Percentiles rank a stretch among this genome's conserved stretches.
Evolutionary conservation across 2,797 vertebrate genomes (phyloP).

Genomic region (Mico argentatus): DNA sequence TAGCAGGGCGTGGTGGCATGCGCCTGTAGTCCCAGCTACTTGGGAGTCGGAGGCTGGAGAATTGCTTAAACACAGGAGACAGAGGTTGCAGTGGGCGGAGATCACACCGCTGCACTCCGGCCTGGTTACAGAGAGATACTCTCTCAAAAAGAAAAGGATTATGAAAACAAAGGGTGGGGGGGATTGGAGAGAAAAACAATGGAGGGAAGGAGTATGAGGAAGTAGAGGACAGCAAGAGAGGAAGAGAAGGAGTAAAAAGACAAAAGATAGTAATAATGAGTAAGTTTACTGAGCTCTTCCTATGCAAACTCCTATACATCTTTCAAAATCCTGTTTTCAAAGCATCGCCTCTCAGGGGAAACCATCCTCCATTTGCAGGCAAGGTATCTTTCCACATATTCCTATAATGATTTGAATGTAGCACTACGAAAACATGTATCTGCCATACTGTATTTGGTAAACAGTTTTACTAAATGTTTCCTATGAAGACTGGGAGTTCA

Average conservation of each 20-base stretch:
- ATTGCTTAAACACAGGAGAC: too few relatives aligned
- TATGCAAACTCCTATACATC: slow-evolving; percentile 1
- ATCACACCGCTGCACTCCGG: too few relatives aligned
- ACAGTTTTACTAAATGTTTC: background rate
- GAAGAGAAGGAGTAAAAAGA: background rate
- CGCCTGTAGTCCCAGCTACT: too few relatives aligned
- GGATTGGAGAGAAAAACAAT: background rate
- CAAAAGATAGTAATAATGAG: background rate
- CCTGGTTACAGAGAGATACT: too few relatives aligned
- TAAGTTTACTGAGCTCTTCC: background rate
- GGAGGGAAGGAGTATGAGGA: background rate
- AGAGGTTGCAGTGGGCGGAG: too few relatives aligned
- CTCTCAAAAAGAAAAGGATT: background rate
- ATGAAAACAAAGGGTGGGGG: background rate
- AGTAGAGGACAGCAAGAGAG: background rate
- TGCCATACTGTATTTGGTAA: background rate
- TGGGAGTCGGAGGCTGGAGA: too few relatives aligned
- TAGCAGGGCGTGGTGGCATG: too few relatives aligned
- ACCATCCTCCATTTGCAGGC: background rate
- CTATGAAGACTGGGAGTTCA: background rate
- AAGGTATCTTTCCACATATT: background rate
- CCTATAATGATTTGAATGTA: background rate
- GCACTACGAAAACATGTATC: background rate
- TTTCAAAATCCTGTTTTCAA: slow-evolving; percentile 32
- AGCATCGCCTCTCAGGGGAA: background rate